Evolutionary conservation across 1,140 invertebrate genomes (phyloP).

Genomic region (Venturia canescens): DNA sequence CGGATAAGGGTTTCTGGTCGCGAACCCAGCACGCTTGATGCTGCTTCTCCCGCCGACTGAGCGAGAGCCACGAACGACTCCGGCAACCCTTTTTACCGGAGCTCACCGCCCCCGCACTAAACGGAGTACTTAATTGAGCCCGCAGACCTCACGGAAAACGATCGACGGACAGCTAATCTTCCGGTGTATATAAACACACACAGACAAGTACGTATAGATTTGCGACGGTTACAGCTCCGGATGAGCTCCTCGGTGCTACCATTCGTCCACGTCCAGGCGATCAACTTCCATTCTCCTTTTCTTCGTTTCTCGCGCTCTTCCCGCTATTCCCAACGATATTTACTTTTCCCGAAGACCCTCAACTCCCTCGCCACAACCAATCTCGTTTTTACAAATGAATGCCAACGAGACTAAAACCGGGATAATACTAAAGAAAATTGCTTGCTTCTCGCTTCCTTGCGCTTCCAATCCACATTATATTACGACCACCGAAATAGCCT

Average conservation of each 20-base stretch:
- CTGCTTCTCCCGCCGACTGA: slow-evolving; percentile 8
- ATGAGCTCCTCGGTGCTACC: not conserved
- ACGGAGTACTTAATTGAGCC: slow-evolving; percentile 75
- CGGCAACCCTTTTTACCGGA: slow-evolving; percentile 72
- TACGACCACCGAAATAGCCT: not conserved
- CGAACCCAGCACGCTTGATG: slow-evolving; percentile 11
- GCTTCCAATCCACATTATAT: not conserved
- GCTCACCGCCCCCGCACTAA: slow-evolving; percentile 55
- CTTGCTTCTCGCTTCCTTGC: not conserved
- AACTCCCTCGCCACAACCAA: not conserved
- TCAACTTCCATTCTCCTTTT: slow-evolving; percentile 48
- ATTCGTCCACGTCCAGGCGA: not conserved
- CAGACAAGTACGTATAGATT: slow-evolving; percentile 19
- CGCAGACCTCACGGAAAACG: slow-evolving; percentile 69
- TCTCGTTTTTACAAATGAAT: not conserved
- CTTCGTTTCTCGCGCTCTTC: not conserved
- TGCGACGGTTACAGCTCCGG: slow-evolving; percentile 42
- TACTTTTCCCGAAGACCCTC: slow-evolving; percentile 22
- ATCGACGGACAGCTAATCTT: slow-evolving; percentile 74
- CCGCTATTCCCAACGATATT: slow-evolving; percentile 47
- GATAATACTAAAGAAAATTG: not conserved
- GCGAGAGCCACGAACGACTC: slow-evolving; percentile 60
- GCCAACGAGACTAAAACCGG: not conserved
- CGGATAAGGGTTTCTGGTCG: slow-evolving; percentile 14
- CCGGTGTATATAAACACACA: slow-evolving; percentile 51